A percentile compares a stretch with the other conserved stretches of the same genome.
These are phyloP conservation scores for Neuroterus valhalla DNA, from an alignment of 1,140 invertebrate species.

Conservation along the genomic window DNA sequence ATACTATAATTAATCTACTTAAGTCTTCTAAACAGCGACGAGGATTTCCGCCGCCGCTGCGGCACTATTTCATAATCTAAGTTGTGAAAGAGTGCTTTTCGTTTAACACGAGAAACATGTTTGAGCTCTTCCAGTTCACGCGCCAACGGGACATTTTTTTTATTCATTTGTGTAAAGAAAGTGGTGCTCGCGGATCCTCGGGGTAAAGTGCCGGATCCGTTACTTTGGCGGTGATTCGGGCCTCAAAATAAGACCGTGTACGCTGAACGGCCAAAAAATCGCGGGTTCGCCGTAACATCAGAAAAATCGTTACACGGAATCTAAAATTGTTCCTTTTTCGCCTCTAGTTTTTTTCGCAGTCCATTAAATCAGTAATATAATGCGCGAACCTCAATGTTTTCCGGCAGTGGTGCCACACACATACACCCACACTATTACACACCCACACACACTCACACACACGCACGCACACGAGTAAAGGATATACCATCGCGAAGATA, in stretches of 20 bases:
- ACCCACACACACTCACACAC: too few species aligned
- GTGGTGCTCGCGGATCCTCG: conserved; percentile 16
- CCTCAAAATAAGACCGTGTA: conserved; percentile 29
- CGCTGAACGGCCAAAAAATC: conserved; percentile 24
- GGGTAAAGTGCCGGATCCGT: conserved; percentile 12
- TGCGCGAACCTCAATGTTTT: conserved; percentile 12
- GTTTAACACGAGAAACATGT: conserved; percentile 23
- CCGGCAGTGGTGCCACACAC: conserved; percentile 17
- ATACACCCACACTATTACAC: conserved; percentile 9
- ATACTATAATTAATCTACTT: conserved; percentile 28
- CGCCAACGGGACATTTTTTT: conserved; percentile 11
- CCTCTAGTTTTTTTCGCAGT: conserved; percentile 8
- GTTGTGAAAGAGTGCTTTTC: conserved; percentile 23
- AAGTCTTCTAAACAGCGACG: conserved; percentile 23
- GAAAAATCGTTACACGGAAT: conserved; percentile 26
- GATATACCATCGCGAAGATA: conserved; percentile 9
- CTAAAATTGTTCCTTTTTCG: conserved; percentile 41
- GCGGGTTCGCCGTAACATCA: not conserved
- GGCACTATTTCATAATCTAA: conserved; percentile 29
- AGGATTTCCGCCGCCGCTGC: conserved; percentile 18
- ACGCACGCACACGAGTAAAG: conserved; percentile 3
- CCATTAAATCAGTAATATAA: conserved; percentile 36
- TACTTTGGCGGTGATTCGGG: conserved; percentile 16
- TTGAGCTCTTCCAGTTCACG: conserved; percentile 29
- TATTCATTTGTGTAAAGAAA: conserved; percentile 15